Base-by-base conservation (phyloP, 1,140 invertebrate genomes). In the Sycobia sp. region DNA sequence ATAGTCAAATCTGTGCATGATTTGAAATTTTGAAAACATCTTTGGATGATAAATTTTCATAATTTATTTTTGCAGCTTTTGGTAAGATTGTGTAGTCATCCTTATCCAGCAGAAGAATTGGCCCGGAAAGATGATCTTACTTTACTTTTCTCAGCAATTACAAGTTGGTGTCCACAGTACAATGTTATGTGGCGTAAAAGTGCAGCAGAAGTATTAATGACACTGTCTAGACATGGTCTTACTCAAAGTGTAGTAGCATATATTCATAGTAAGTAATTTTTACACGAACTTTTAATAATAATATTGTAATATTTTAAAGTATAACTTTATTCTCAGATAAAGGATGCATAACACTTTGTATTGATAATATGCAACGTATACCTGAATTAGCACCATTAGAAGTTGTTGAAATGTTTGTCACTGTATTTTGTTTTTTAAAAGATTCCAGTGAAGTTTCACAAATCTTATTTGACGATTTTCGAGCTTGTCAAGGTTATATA, bases 361-460 rank as follows among this genome's bases (percentile, higher is more conserved):
- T 99, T 71, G 95, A 98, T 77, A 98, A 99, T 83, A 96, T 98
- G 92, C 91, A 96, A 84, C 87, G 92, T 75, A 89, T 94, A 82
- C 89, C 90, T 71, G 93, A 97, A 78, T 82, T 97, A 70, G 92
- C 92, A 65, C 94, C 94, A n/a, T 83, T 97, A 71, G 96, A 99
- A 83, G 89, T 97, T 66, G 94, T 97, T 13, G 95, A 98, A 83
- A 98, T 99, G 95, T 96, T 99, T 84, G 94, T 97, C 32, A 96
- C 95, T 13, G 90, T 98, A 29, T 97, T 99, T 83, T 98, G 96
- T 84, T 97, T 99, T 79, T 85, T 99, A 50, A 98, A 98, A 84
- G 96, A 98, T 77, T 98, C 96, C n/a, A 95, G 95, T 82, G 95
- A 97, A 79, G 91, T 97, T 54, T 96, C 95, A 62, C 94, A 96